Evolutionary conservation across 2,888 invertebrate species (phyloP).

Genomic region (Pimpla rufipes): DNA sequence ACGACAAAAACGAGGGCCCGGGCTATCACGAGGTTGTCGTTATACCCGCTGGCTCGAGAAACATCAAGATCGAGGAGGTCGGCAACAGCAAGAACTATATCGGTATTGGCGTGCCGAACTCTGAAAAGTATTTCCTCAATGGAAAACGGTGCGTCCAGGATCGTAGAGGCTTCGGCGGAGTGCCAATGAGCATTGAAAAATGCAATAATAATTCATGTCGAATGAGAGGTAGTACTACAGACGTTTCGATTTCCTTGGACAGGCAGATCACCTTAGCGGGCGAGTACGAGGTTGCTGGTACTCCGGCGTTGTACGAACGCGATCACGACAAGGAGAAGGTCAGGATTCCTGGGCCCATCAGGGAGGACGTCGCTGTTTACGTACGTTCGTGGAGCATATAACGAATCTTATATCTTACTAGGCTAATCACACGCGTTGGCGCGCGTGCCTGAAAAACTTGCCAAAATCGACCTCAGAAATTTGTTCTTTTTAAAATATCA

Average conservation of each 20-base stretch:
- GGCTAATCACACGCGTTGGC: too few relatives aligned
- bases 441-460: too few relatives aligned
- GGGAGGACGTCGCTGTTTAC: constrained; percentile 87
- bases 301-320: constrained; percentile 86
- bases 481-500: background rate
- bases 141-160: constrained; percentile 87
- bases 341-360: constrained; percentile 88
- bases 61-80: constrained; percentile 88
- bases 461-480: constrained; percentile 22
- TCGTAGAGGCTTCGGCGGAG: constrained; percentile 57
- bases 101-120: constrained; percentile 86
- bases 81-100: constrained; percentile 85
- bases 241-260: constrained; percentile 72
- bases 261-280: constrained; percentile 85
- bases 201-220: constrained; percentile 21
- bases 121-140: constrained; percentile 87
- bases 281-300: constrained; percentile 85
- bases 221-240: constrained; percentile 46
- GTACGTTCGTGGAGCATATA: too few relatives aligned
- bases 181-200: constrained; percentile 31
- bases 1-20: constrained; percentile 85
- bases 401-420: too few relatives aligned
- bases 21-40: constrained; percentile 88
- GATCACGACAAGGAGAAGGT: constrained; percentile 87
- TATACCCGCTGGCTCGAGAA: constrained; percentile 88